Conservation (phyloP, 2,888 invertebrate genomes). For the Tyria jacobaeae region DNA sequence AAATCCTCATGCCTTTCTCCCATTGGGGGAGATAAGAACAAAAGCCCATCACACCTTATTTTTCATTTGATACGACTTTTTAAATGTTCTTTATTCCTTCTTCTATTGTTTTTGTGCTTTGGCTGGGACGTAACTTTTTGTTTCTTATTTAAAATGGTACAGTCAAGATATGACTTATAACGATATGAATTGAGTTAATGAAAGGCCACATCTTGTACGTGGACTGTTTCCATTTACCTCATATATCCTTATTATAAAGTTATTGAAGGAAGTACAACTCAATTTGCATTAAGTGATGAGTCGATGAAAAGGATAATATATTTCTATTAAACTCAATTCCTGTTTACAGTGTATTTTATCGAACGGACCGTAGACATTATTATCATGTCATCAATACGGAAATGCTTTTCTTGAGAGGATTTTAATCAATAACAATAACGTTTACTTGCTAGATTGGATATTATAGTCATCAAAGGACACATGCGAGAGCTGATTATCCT, state of each 20-base stretch:
- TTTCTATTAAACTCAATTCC: slow-evolving; percentile 36
- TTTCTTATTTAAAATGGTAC: too few species aligned
- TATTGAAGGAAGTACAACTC: slow-evolving; percentile 35
- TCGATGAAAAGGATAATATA: slow-evolving; percentile 46
- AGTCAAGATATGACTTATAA: not conserved
- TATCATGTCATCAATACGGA: slow-evolving; percentile 46
- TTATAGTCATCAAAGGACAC: too few species aligned
- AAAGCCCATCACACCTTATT: too few species aligned
- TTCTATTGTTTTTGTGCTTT: too few species aligned
- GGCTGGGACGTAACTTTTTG: too few species aligned
- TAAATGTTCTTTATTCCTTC: too few species aligned
- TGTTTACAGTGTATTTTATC: slow-evolving; percentile 39
- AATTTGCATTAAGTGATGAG: slow-evolving; percentile 48
- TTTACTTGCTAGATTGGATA: too few species aligned
- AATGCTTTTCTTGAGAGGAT: slow-evolving; percentile 38
- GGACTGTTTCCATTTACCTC: not conserved
- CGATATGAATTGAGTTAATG: not conserved
- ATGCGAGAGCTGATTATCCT: too few species aligned
- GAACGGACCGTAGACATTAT: slow-evolving; percentile 27
- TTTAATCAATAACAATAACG: too few species aligned
- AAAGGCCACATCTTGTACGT: not conserved
- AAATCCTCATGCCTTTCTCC: too few species aligned
- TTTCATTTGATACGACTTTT: too few species aligned
- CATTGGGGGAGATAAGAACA: too few species aligned
- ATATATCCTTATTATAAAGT: slow-evolving; percentile 34